Evolutionary conservation across 1,140 invertebrate genomes (phyloP).

Genomic region (Lysiphlebus fabarum): DNA sequence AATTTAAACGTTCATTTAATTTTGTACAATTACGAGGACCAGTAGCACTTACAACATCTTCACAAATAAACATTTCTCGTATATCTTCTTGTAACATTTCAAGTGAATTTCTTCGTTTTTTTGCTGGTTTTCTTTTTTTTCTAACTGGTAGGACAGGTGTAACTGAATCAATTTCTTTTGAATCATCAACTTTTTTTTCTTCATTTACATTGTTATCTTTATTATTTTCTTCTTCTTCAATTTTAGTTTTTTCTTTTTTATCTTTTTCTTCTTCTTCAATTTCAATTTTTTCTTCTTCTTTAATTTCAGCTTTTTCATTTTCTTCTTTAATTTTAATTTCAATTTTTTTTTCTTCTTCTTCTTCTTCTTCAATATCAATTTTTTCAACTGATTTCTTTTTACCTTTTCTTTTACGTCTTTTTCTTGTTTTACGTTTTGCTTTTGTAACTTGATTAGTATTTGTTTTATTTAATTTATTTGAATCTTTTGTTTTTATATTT

Average conservation of each 20-base stretch:
- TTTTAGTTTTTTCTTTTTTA: conserved; percentile 7
- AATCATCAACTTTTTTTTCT: conserved; percentile 30
- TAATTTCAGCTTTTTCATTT: conserved; percentile 7
- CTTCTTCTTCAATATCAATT: conserved; percentile 1
- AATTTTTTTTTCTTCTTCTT: conserved; percentile 9
- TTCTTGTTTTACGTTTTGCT: neutral
- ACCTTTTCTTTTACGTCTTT: conserved; percentile 18
- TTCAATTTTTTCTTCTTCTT: neutral
- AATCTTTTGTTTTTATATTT: neutral
- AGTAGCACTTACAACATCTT: conserved; percentile 59
- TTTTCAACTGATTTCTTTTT: neutral
- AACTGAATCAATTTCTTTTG: conserved; percentile 35
- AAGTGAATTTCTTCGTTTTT: conserved; percentile 50
- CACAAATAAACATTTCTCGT: conserved; percentile 65
- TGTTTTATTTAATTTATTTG: too few species aligned
- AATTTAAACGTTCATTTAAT: conserved; percentile 23
- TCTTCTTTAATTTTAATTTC: conserved; percentile 8
- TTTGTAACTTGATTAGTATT: too few species aligned
- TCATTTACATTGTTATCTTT: conserved; percentile 46
- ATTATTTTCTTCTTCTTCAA: conserved; percentile 31
- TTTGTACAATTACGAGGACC: conserved; percentile 48
- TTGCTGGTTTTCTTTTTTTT: conserved; percentile 22
- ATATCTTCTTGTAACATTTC: conserved; percentile 65
- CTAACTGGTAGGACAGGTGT: conserved; percentile 11
- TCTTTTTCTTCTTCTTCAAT: conserved; percentile 12